phyloP scores from a whole-genome alignment of 2,113 vertebrate species.

The Cephalopholis sonnerati region DNA sequence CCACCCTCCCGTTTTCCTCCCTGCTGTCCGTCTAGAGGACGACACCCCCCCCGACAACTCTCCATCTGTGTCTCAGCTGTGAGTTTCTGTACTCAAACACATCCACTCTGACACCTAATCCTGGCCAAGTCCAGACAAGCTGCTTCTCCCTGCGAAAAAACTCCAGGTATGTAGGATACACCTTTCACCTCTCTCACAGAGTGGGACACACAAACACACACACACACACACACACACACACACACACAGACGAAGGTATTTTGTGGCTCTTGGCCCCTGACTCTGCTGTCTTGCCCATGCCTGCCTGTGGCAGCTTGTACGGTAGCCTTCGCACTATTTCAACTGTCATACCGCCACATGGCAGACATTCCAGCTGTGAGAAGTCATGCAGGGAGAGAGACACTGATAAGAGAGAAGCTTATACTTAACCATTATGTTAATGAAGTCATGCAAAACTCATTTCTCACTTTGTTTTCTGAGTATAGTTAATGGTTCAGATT shows the following conservation, averaged over 20 bases:
- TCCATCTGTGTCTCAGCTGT: conserved; percentile 35
- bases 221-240: conserved; percentile 33
- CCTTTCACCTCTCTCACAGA: conserved; percentile 66
- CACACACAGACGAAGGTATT: conserved; percentile 54
- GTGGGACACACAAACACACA: conserved; percentile 44
- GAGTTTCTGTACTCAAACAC: conserved; percentile 51
- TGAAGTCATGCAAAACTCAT: conserved; percentile 12
- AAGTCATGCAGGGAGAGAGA: conserved; percentile 30
- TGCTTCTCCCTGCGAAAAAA: conserved; percentile 64
- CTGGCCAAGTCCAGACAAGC: conserved; percentile 81
- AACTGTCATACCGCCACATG: conserved; percentile 62
- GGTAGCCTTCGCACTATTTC: conserved; percentile 29
- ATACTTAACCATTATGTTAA: conserved; percentile 19
- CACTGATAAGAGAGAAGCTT: conserved; percentile 24
- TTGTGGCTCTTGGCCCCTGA: conserved; percentile 55
- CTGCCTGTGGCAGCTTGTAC: conserved; percentile 71
- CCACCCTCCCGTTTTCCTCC: neutral
- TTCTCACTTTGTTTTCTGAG: conserved; percentile 11
- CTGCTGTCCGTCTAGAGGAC: neutral
- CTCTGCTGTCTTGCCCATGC: conserved; percentile 61
- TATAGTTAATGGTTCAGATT: conserved; percentile 16
- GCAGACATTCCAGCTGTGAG: conserved; percentile 62
- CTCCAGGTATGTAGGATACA: conserved; percentile 72
- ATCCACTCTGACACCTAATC: conserved; percentile 69
- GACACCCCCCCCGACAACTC: neutral